phyloP scores from a whole-genome alignment of 2,888 invertebrate genomes.

The Pegoplata infirma region DNA sequence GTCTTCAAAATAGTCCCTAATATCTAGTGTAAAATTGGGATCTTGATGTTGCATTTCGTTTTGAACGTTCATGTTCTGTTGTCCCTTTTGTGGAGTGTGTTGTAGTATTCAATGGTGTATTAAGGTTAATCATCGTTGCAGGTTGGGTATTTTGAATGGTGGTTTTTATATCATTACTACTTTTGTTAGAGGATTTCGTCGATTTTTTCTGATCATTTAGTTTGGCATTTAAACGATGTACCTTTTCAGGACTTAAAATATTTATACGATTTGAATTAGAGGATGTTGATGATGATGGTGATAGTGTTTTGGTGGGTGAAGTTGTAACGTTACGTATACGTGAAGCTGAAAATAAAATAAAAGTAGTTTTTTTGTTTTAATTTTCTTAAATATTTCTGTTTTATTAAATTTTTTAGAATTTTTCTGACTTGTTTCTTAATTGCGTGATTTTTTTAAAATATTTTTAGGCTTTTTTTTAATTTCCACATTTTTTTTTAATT shows the following conservation, averaged over 20 bases:
- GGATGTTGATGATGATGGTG: slow-evolving; percentile 43
- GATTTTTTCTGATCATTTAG: slow-evolving; percentile 74
- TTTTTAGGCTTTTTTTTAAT: no score
- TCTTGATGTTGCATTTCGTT: slow-evolving; percentile 67
- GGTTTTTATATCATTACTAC: slow-evolving; percentile 29
- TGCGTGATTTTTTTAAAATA: no score
- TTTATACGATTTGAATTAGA: slow-evolving; percentile 69
- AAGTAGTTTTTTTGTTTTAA: no score
- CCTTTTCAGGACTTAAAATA: slow-evolving; percentile 76
- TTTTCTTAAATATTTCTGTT: no score
- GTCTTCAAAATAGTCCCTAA: slow-evolving; percentile 50
- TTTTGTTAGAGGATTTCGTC: slow-evolving; percentile 58
- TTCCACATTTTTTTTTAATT: no score
- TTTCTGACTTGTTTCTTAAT: no score
- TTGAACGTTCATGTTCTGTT: slow-evolving; percentile 65
- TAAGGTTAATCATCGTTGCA: background rate
- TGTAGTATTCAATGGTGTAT: slow-evolving; percentile 5
- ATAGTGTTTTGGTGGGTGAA: slow-evolving; percentile 30
- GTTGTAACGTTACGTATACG: slow-evolving; percentile 54
- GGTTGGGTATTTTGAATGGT: slow-evolving; percentile 31
- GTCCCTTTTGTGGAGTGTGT: slow-evolving; percentile 52
- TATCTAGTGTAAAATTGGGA: slow-evolving; percentile 72
- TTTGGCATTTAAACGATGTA: slow-evolving; percentile 74
- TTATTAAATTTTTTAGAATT: background rate
- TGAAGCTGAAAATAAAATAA: slow-evolving; percentile 35